These are phyloP conservation scores for Caenorhabditis wallacei DNA, from an alignment of 2,888 invertebrate species.

Conservation along the genomic window DNA sequence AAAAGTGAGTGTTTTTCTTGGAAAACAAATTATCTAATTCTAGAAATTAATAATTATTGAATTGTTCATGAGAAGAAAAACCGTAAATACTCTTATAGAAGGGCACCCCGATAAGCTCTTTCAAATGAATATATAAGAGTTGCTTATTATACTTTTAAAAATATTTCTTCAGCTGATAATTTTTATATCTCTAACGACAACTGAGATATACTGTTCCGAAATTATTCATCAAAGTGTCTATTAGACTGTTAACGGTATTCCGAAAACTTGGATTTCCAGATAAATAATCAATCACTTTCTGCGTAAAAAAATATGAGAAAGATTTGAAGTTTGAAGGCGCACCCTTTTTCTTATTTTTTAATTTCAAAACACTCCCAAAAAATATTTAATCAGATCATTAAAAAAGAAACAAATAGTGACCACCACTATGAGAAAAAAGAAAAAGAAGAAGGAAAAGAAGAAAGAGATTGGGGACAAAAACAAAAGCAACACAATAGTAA, in stretches of 20 bases:
- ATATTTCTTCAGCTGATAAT: too few species aligned
- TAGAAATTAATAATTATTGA: not conserved
- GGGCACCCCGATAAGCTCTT: too few species aligned
- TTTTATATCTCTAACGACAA: too few species aligned
- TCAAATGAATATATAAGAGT: too few species aligned
- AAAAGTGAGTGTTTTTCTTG: constrained; percentile 29
- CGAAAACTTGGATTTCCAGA: too few species aligned
- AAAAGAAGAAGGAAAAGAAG: constrained; percentile 10
- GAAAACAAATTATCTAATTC: not conserved
- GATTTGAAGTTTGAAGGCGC: not conserved
- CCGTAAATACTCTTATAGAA: too few species aligned
- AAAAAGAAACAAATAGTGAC: constrained; percentile 24
- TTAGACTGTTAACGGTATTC: too few species aligned
- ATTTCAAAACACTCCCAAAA: not conserved
- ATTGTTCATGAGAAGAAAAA: too few species aligned
- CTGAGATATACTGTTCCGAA: too few species aligned
- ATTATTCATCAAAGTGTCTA: too few species aligned
- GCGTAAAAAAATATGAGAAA: not conserved
- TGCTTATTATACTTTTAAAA: too few species aligned
- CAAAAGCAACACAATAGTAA: constrained; percentile 54
- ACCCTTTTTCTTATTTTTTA: not conserved
- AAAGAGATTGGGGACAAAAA: constrained; percentile 31
- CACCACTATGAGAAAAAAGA: not conserved
- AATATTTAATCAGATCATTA: constrained; percentile 14
- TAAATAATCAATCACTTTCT: too few species aligned